Evolutionary conservation across 2,113 vertebrate species (phyloP), one percentile per base, ranked within the genome.

Genomic region (Vidua chalybeata): DNA sequence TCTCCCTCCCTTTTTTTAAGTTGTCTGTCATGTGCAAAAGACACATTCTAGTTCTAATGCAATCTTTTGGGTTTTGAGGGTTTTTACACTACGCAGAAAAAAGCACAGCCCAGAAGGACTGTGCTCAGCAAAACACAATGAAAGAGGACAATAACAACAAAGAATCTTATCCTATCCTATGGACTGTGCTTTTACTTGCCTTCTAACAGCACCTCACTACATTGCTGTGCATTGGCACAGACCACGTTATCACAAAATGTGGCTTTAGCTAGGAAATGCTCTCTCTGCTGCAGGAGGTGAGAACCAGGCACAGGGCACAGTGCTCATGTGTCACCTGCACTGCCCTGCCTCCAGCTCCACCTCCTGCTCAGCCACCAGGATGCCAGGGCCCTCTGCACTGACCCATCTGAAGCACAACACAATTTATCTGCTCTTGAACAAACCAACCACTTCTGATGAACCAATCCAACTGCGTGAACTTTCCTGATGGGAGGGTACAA

Each of bases 371-470:
- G 13, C 2, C 51, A 41, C 2, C 49, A 15, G 54, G 10, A 49
- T 15, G 11, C 1, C 0, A 52, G 8, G 1, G 11, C 27, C 15
- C 73, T 43, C n/a, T 22, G 45, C 45, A 63, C 1, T 37, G 27
- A 68, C n/a, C 62, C 48, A 84, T 2, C 43, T 11, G 55, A 67
- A 71, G 51, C 31, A 76, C 46, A 63, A 37, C 6, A 14, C 23
- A 33, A 21, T 17, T 80, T n/a, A 59, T 58, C 49, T 56, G 68
- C 31, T 74, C 61, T 41, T 68, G 45, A 80, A 71, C 18, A 74
- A 94, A 63, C 10, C 7, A 3, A 21, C 6, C 24, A 12, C 22
- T 72, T 61, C 22, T 6, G 28, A 59, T 30, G 37, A 84, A 45
- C 15, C 54, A 90, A 21, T 31, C 66, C 27, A 31, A 59, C 19